Percentiles rank a stretch among this genome's conserved stretches.
Conservation (phyloP, 2,888 invertebrate genomes). For the Agrochola macilenta region DNA sequence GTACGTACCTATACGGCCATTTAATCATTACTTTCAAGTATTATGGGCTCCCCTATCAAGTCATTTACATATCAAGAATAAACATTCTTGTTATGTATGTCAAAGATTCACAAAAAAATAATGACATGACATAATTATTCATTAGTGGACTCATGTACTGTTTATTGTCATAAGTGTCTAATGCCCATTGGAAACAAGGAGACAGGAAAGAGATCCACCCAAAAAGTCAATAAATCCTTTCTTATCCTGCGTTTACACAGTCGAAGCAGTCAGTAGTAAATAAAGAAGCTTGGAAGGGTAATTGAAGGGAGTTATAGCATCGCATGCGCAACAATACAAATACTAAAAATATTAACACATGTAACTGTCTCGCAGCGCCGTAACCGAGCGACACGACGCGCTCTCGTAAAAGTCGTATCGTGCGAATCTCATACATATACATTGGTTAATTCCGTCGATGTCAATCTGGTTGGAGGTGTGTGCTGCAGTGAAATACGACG, state of each 20-base stretch:
- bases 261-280: conserved; percentile 58
- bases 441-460: conserved; percentile 49
- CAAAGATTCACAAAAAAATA: background rate
- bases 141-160: background rate
- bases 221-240: background rate
- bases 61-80: background rate
- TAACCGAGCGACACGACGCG: conserved; percentile 34
- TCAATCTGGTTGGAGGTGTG: conserved; percentile 41
- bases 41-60: background rate
- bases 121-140: too few species aligned
- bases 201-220: background rate
- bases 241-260: conserved; percentile 47
- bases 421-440: conserved; percentile 60
- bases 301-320: conserved; percentile 66
- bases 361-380: conserved; percentile 47
- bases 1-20: too few species aligned
- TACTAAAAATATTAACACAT: conserved; percentile 68
- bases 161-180: background rate
- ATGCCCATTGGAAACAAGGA: background rate
- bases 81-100: too few species aligned
- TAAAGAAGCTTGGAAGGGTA: conserved; percentile 64
- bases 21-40: too few species aligned
- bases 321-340: conserved; percentile 63
- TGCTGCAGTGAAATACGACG: conserved; percentile 19
- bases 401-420: conserved; percentile 59